Evolutionary conservation across 35 echinoderm and acorn worm genomes (phyloP).

Genomic region (Lytechinus pictus): DNA sequence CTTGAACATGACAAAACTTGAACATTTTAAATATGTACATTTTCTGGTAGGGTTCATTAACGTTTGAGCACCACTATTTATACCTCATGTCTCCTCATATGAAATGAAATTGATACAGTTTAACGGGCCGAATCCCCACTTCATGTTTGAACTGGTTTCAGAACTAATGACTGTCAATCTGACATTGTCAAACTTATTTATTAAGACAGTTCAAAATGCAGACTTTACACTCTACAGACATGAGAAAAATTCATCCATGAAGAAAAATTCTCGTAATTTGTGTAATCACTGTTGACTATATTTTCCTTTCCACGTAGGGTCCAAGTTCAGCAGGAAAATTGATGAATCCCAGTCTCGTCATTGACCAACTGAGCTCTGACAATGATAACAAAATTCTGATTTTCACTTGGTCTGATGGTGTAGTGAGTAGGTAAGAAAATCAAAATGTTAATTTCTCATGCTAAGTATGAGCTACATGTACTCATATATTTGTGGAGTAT

Average conservation of each 20-base stretch:
- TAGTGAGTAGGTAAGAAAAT: not conserved
- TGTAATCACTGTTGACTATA: not conserved
- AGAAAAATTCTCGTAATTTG: not conserved
- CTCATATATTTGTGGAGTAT: too few species aligned
- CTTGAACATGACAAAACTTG: too few species aligned
- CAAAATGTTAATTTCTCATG: too few species aligned
- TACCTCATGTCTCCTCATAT: too few species aligned
- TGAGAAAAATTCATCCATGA: not conserved
- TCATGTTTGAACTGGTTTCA: not conserved
- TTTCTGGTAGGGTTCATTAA: too few species aligned
- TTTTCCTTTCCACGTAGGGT: not conserved
- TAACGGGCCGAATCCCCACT: too few species aligned
- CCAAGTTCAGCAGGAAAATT: not conserved
- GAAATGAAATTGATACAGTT: too few species aligned
- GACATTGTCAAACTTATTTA: not conserved
- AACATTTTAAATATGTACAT: too few species aligned
- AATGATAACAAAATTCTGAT: conserved; percentile 21
- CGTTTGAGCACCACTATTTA: too few species aligned
- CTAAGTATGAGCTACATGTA: too few species aligned
- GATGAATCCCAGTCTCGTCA: not conserved
- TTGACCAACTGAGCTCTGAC: not conserved
- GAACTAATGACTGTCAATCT: not conserved
- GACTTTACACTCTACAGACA: not conserved
- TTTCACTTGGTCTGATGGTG: not conserved
- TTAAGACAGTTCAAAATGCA: not conserved